Evolutionary conservation across 2,113 vertebrate genomes (phyloP).

Genomic region (Syrrhaptes paradoxus): DNA sequence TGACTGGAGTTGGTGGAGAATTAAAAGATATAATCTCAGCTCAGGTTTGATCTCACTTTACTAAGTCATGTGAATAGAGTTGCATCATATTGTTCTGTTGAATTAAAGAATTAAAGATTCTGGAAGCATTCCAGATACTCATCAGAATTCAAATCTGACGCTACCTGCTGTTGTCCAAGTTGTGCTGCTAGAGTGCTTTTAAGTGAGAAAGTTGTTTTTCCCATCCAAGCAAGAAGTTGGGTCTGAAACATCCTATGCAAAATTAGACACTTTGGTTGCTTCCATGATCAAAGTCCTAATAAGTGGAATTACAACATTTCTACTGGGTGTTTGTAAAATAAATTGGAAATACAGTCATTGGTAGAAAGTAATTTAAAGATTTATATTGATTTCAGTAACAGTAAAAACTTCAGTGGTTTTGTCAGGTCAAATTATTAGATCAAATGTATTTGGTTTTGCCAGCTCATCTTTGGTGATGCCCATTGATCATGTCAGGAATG

Average conservation of each 20-base stretch:
- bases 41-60: not conserved
- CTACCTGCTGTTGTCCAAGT: not conserved
- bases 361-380: not conserved
- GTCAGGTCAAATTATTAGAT: not conserved
- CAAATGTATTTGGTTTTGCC: not conserved
- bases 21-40: not conserved
- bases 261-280: not conserved
- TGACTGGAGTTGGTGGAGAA: not conserved
- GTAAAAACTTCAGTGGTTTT: not conserved
- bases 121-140: not conserved
- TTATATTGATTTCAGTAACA: not conserved
- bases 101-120: not conserved
- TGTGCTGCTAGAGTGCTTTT: not conserved
- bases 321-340: not conserved
- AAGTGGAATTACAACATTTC: not conserved
- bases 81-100: not conserved
- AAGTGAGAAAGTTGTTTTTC: not conserved
- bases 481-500: not conserved
- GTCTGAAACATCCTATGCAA: not conserved
- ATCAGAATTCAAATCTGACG: not conserved
- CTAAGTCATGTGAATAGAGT: accelerated
- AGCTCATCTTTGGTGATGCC: not conserved
- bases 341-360: not conserved
- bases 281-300: not conserved
- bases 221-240: not conserved